Evolutionary conservation across 2,888 invertebrate species (phyloP), one percentile per base, ranked within the genome.

Genomic region (Vandiemenella viatica): DNA sequence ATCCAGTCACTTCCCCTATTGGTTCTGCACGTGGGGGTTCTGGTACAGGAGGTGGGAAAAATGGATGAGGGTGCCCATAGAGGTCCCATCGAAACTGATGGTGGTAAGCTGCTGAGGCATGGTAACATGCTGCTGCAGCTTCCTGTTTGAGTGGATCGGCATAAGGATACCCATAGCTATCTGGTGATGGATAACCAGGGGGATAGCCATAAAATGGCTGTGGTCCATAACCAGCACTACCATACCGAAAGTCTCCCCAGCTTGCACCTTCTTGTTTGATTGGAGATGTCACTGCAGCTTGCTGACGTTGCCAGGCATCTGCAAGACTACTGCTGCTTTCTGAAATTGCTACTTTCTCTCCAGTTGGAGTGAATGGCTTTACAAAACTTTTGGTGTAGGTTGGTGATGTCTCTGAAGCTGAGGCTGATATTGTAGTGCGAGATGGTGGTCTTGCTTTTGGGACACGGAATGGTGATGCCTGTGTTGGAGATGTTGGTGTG

Each of bases 1-100:
- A 78, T 54, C 83, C 85, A 6, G 83, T 80, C 3, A 87, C 83
- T 63, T 84, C 83, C 1, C 86, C 86, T 37, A 86, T 77, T 0
- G 83, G 83, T 58, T 84, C 83, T 1, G 80, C 76, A 60, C 82
- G 82, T 1, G 79, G 80, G 8, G 76, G 55, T 19, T 66, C 70
- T 40, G 73, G 72, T 16, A 63, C 55, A 48, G 66, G 66, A 45
- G 65, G 66, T 53, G 59, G 59, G 53, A 67, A 65, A 53, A 65
- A 64, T 21, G 64, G 60, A 5, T 65, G 61, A 19, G 67, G 63
- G 2, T 17, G 42, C 22, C 65, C 66, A 56, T 66, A 64, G 17
- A 66, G 54, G 50, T 69, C 67, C 68, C 68, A 68, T 18, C 65
- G 65, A 32, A 54, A 50, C 43, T 51, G 50, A 5, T 49, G 48